Evolutionary conservation across 53 echinoderm and acorn worm species (phyloP).

Genomic region (Actinopyga echinites): DNA sequence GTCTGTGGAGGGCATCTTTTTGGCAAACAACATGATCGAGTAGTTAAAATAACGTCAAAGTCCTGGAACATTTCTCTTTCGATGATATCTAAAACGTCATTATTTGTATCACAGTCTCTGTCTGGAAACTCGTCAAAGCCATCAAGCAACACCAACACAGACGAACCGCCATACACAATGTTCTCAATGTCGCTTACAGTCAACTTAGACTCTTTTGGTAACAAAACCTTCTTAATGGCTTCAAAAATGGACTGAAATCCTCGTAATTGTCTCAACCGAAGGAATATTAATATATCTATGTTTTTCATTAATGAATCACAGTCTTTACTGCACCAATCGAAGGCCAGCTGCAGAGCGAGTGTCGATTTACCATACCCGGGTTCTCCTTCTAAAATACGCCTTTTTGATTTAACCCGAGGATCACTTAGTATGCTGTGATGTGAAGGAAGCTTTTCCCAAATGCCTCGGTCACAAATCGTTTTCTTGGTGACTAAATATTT

Average conservation of each 20-base stretch:
- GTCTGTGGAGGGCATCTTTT: constrained; percentile 16
- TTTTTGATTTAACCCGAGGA: neutral
- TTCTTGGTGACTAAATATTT: neutral
- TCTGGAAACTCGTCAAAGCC: constrained; percentile 9
- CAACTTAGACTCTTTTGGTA: neutral
- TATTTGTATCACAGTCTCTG: neutral
- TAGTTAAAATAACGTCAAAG: neutral
- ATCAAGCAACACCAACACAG: neutral
- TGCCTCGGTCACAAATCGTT: neutral
- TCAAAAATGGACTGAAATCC: neutral
- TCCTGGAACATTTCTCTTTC: neutral
- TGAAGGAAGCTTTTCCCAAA: neutral
- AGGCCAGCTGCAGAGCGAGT: neutral
- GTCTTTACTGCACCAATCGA: neutral
- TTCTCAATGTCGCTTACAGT: neutral
- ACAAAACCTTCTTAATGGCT: neutral
- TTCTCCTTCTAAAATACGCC: no score
- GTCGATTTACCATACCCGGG: no score
- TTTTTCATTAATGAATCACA: neutral
- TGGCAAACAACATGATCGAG: neutral
- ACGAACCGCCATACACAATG: neutral
- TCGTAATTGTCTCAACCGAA: neutral
- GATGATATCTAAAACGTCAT: neutral
- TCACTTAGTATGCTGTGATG: neutral
- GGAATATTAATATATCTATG: neutral